Base-by-base conservation (phyloP, 2,888 invertebrate genomes). In the Gasteruption jaculator region DNA sequence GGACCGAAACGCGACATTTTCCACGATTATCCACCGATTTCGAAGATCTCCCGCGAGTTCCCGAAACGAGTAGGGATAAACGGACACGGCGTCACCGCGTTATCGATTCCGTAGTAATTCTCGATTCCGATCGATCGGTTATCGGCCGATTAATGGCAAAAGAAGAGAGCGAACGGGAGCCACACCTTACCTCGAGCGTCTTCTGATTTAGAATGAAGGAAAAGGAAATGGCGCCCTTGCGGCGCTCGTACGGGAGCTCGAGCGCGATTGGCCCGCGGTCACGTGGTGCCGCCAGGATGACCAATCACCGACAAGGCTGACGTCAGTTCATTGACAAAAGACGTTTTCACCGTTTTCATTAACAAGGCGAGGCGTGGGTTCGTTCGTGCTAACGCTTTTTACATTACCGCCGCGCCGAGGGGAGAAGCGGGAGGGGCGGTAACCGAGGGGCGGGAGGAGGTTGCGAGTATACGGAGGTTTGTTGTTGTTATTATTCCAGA, bases 251-350 rank as follows among this genome's bases (percentile, higher is more conserved):
- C 56, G 59, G 58, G 57, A 49, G 56, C 52, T 49, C 47, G 52
- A 45, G 42, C 45, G 43, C 29, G 34, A 73, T 74, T 74, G 71
- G 74, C 22, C 33, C 24, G 6, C 29, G 61, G 57, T 74, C 74
- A 74, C 73, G 73, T 72, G 74, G 63, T 57, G 22, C 26, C n/a
- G 21, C 16, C 25, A 19, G 21, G 32, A 16, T 32, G 49, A 58
- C 74, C 74, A 74, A 74, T 63, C 49, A 47, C 18, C 15, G 32
- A 7, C 11, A 38, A 45, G 43, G 32, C 64, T 68, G 72, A 75
- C 75, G 75, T 75, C 75, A 74, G 71, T 74, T 72, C 75, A 75
- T 75, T 75, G 75, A 75, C 70, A 64, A 68, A 69, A 67, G 68
- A 65, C 64, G 64, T 66, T 65, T 66, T 66, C 67, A 67, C 67